These are phyloP conservation scores for Mnemiopsis leidyi DNA, from an alignment of 37 sponge, comb jelly and placozoan genomes.

Conservation along the genomic window DNA sequence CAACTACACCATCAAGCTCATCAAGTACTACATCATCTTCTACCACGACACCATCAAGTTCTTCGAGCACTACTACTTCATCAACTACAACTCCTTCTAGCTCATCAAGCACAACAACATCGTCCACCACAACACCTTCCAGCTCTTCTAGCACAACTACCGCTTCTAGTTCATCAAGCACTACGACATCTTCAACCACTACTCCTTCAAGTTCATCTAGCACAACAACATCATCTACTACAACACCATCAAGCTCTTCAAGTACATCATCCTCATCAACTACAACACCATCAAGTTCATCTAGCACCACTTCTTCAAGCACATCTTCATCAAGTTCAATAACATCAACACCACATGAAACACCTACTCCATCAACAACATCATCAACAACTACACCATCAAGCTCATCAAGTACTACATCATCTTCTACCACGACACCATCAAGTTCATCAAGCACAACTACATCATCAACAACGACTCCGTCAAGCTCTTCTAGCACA, in stretches of 20 bases:
- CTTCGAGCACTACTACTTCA: not conserved
- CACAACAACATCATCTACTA: not conserved
- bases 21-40: not conserved
- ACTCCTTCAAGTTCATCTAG: not conserved
- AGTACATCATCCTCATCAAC: not conserved
- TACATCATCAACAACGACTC: no score
- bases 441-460: no score
- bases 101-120: conserved; percentile 14
- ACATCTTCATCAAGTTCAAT: not conserved
- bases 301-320: conserved; percentile 42
- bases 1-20: conserved; percentile 6
- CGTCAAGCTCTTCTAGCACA: no score
- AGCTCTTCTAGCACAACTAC: not conserved
- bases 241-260: conserved; percentile 14
- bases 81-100: not conserved
- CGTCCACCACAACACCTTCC: not conserved
- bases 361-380: no score
- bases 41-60: not conserved
- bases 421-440: no score
- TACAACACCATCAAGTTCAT: not conserved
- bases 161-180: not conserved
- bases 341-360: no score
- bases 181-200: not conserved
- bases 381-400: no score
- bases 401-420: no score